Conservation (phyloP, 2,888 invertebrate species). For the Neelides folsomi region DNA sequence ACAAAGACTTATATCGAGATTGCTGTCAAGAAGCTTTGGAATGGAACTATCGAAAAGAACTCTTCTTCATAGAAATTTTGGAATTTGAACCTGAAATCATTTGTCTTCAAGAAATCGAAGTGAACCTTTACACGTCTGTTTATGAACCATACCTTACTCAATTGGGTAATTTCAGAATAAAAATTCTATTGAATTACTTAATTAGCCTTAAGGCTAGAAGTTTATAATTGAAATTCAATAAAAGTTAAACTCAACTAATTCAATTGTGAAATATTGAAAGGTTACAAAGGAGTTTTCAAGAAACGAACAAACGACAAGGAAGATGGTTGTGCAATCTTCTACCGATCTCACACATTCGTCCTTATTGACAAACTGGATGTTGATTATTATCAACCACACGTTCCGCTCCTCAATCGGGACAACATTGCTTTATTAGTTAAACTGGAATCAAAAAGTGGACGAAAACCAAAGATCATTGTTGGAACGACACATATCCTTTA, state of each 20-base stretch:
- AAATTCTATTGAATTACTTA: too few relatives aligned
- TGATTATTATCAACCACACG: slow-evolving; percentile 50
- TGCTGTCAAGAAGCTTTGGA: slow-evolving; percentile 47
- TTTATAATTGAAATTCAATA: too few relatives aligned
- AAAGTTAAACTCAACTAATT: not conserved
- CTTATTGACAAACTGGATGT: slow-evolving; percentile 53
- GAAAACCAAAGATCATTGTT: slow-evolving; percentile 50
- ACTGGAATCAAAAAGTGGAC: slow-evolving; percentile 46
- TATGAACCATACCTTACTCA: slow-evolving; percentile 41
- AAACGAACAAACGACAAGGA: slow-evolving; percentile 62
- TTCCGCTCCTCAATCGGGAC: slow-evolving; percentile 60
- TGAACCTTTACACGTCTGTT: slow-evolving; percentile 53
- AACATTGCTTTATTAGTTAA: slow-evolving; percentile 75
- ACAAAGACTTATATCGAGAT: slow-evolving; percentile 55
- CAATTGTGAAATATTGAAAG: slow-evolving; percentile 37
- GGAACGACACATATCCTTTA: slow-evolving; percentile 90
- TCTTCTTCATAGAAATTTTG: slow-evolving; percentile 47
- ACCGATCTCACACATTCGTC: slow-evolving; percentile 52
- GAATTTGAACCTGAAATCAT: slow-evolving; percentile 51
- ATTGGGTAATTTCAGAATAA: slow-evolving; percentile 35
- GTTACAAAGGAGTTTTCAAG: slow-evolving; percentile 65
- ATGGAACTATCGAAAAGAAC: slow-evolving; percentile 55
- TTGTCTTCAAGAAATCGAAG: slow-evolving; percentile 83
- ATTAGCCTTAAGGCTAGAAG: too few relatives aligned
- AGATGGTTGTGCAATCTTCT: slow-evolving; percentile 88